Evolutionary conservation across 2,113 vertebrate species (phyloP).

Genomic region (Malurus cyaneus): DNA sequence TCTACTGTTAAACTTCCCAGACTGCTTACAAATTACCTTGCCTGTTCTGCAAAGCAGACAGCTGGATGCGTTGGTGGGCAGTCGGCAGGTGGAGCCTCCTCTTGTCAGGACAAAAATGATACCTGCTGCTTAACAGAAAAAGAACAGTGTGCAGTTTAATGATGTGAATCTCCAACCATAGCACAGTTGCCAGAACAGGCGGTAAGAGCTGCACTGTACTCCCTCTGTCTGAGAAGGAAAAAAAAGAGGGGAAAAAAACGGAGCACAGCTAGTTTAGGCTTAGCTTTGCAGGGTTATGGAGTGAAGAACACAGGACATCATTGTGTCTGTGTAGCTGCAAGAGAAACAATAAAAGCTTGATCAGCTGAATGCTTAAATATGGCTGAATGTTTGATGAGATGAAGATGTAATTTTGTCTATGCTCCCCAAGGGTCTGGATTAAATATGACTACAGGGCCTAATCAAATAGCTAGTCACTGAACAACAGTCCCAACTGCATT

Average conservation of each 20-base stretch:
- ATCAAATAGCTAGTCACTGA: conserved; percentile 86
- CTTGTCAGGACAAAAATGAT: conserved; percentile 76
- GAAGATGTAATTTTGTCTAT: conserved; percentile 90
- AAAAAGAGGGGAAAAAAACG: not conserved
- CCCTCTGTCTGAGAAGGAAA: not conserved
- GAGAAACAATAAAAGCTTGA: conserved; percentile 87
- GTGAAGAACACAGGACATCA: conserved; percentile 73
- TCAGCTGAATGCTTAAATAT: conserved; percentile 86
- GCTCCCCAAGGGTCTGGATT: conserved; percentile 88
- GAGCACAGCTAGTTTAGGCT: conserved; percentile 10
- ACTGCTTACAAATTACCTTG: conserved; percentile 79
- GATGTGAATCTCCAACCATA: not conserved
- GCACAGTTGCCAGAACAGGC: not conserved
- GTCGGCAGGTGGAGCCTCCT: conserved; percentile 74
- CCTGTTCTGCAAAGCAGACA: conserved; percentile 74
- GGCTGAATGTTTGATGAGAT: conserved; percentile 97
- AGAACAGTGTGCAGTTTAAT: conserved; percentile 68
- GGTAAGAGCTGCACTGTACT: not conserved
- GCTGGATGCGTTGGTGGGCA: conserved; percentile 74
- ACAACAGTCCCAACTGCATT: conserved; percentile 84
- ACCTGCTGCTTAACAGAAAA: conserved; percentile 75
- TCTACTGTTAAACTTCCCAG: conserved; percentile 78
- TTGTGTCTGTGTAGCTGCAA: conserved; percentile 80
- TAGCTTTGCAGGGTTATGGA: conserved; percentile 62
- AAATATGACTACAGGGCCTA: conserved; percentile 91